These are phyloP conservation scores for Nemotelus pantherinus DNA, from an alignment of 2,888 invertebrate species.

Conservation along the genomic window DNA sequence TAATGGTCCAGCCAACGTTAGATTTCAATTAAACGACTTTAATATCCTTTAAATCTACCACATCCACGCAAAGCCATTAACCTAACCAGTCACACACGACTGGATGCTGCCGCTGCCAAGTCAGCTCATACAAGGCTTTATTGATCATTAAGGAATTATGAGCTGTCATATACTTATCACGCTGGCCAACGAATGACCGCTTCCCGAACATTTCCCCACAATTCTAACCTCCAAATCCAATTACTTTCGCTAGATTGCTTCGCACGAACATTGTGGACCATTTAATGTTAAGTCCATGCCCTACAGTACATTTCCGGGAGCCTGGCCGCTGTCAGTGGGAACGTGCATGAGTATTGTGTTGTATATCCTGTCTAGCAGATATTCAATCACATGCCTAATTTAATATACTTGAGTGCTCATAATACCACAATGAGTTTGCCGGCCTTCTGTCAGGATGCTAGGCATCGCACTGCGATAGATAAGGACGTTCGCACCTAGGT, in stretches of 20 bases:
- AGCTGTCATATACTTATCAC: conserved; percentile 39
- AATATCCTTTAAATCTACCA: conserved; percentile 28
- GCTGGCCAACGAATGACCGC: conserved; percentile 7
- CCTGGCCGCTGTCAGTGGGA: neutral
- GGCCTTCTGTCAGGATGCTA: neutral
- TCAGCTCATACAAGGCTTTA: conserved; percentile 13
- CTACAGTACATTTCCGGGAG: neutral
- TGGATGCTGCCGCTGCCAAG: neutral
- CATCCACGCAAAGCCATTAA: conserved; percentile 18
- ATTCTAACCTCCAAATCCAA: conserved; percentile 32
- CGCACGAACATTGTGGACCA: conserved; percentile 19
- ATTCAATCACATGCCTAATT: conserved; percentile 43
- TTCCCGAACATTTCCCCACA: conserved; percentile 14
- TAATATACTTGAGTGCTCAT: conserved; percentile 35
- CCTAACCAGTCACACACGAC: too few relatives aligned
- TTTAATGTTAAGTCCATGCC: conserved; percentile 6
- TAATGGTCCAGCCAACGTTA: too few relatives aligned
- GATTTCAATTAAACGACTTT: neutral
- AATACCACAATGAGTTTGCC: conserved; percentile 15
- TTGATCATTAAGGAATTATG: conserved; percentile 42
- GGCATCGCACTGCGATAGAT: neutral
- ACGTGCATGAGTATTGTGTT: neutral
- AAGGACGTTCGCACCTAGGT: conserved; percentile 19
- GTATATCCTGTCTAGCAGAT: conserved; percentile 22
- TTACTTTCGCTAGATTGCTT: conserved; percentile 34